Percentiles rank a stretch among this genome's conserved stretches.
phyloP scores from a whole-genome alignment of 2,113 vertebrate species.

The Mormoops blainvillei region DNA sequence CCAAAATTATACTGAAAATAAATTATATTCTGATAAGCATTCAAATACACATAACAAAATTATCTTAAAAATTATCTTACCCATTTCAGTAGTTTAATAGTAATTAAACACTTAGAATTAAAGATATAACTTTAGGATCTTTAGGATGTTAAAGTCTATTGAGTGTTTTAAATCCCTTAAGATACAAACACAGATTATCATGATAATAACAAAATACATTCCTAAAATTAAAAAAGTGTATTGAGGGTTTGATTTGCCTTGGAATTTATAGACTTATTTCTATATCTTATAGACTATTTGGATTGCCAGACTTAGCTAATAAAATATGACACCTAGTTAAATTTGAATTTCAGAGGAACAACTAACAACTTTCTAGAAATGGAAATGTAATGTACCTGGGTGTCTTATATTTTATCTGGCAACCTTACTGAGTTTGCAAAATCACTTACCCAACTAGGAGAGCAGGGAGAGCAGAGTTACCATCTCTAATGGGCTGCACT shows the following conservation, averaged over 20 bases:
- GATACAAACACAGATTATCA: background rate
- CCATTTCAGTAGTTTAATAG: background rate
- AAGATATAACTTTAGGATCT: background rate
- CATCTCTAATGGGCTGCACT: background rate
- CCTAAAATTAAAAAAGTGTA: background rate
- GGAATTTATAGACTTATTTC: background rate
- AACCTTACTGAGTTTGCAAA: background rate
- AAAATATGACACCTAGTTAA: background rate
- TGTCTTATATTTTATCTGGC: background rate
- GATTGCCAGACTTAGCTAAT: background rate
- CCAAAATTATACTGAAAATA: background rate
- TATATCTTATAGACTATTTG: background rate
- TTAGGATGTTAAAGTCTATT: background rate
- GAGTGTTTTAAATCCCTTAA: background rate
- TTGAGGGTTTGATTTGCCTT: background rate
- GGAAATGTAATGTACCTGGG: background rate
- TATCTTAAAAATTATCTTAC: background rate
- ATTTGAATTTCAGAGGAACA: constrained; percentile 21
- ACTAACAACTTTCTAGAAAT: background rate
- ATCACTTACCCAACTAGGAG: background rate
- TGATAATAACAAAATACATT: background rate
- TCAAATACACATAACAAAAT: background rate
- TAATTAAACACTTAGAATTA: constrained; percentile 16
- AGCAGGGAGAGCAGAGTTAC: background rate
- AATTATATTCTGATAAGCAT: background rate